These are phyloP conservation scores for Drosophila sechellia DNA, from an alignment of 1,140 invertebrate species.

Conservation along the genomic window DNA sequence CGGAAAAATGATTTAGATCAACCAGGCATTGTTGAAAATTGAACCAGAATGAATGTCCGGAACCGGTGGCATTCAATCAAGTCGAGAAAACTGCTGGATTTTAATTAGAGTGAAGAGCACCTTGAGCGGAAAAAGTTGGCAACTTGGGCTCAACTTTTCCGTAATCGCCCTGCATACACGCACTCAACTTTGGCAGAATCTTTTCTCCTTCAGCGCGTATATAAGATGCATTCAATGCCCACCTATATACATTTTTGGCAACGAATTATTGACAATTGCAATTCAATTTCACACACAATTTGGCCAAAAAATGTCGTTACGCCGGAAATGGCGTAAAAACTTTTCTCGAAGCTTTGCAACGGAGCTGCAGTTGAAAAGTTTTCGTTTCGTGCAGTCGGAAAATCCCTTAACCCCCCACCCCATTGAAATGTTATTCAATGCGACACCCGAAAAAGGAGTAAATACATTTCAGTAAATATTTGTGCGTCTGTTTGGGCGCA, in stretches of 20 bases:
- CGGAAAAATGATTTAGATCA: constrained; percentile 67
- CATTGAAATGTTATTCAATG: constrained; percentile 75
- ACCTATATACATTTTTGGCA: constrained; percentile 57
- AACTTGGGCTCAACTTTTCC: constrained; percentile 47
- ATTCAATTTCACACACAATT: constrained; percentile 82
- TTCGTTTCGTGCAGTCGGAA: constrained; percentile 47
- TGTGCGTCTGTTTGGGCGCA: constrained; percentile 36
- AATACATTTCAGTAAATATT: constrained; percentile 54
- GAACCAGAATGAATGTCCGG: neutral
- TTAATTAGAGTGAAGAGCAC: constrained; percentile 37
- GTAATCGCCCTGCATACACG: constrained; percentile 55
- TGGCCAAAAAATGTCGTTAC: constrained; percentile 70
- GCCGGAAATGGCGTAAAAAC: constrained; percentile 71
- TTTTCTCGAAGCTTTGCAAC: constrained; percentile 46
- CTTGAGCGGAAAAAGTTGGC: constrained; percentile 36
- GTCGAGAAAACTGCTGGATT: constrained; percentile 14
- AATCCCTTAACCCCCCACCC: constrained; percentile 19
- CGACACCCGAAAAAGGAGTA: constrained; percentile 36
- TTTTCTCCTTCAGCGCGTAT: constrained; percentile 46
- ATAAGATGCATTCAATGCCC: constrained; percentile 35
- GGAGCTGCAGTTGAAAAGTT: constrained; percentile 59
- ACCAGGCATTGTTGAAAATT: constrained; percentile 11
- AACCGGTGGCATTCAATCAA: constrained; percentile 24
- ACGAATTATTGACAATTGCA: constrained; percentile 82
- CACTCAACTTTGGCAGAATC: constrained; percentile 64